Evolutionary conservation across 1,140 invertebrate genomes (phyloP), one percentile per base, ranked within the genome.

Genomic region (Hesperophylax magnus): DNA sequence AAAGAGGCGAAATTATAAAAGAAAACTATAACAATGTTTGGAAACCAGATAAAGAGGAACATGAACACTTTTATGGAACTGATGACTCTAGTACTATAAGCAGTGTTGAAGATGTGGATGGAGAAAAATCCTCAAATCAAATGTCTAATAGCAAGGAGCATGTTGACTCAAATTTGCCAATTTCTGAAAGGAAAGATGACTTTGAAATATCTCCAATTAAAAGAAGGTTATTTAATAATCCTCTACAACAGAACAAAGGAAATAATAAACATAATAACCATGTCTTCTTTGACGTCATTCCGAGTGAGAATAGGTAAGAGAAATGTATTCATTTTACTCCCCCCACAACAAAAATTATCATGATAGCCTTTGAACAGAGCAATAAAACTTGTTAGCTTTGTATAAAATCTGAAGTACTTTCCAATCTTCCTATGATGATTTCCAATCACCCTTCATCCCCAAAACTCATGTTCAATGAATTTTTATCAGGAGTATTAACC

Each of bases 221-320:
- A 65, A 65, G 78, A 24, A 82, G 81, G 63, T 31, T 77, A 60
- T 53, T 52, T 78, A 14, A 82, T 63, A 75, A 65, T 77, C 4
- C 85, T 84, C 82, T 81, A 78, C 14, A 53, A 47, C 80, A 15
- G 84, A 84, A 71, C 88, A 86, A 79, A 87, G 86, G 15, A 80
- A 84, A 63, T 56, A 7, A 87, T 76, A 81, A 80, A 86, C n/a
- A 85, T 84, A 7, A 89, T 89, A 81, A 88, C 69, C 87, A 85
- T 85, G 89, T 84, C 84, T 90, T 90, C 63, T 89, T 92, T 69
- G 89, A 92, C 82, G 86, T 92, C 6, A 88, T 91, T 78, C 91
- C 91, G 2, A 91, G 90, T 85, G 91, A 92, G 87, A 90, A 88
- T 74, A 90, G 87, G 90, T 91, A 85, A 18, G 60, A 27, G 15